Conservation (phyloP, 2,797 vertebrate species). For the Zalophus californianus region DNA sequence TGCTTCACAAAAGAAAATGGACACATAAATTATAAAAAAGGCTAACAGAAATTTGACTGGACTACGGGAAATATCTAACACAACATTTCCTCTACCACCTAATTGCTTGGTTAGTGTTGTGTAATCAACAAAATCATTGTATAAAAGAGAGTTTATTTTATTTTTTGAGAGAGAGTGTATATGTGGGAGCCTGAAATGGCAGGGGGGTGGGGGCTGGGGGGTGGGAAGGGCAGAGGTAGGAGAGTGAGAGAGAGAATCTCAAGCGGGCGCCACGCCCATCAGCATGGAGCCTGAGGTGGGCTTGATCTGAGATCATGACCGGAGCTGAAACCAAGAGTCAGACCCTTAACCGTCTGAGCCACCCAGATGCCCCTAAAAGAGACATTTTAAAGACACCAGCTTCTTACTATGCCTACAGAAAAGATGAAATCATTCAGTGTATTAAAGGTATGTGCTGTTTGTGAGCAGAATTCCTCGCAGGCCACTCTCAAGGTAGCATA, state of each 20-base stretch:
- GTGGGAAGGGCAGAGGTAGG: neutral
- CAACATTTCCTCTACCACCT: neutral
- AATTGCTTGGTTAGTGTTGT: neutral
- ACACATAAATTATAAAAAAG: neutral
- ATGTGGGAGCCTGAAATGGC: neutral
- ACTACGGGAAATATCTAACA: neutral
- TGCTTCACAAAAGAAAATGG: neutral
- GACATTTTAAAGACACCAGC: neutral
- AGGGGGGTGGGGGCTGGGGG: rapidly evolving
- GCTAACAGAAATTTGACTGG: neutral
- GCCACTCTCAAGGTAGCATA: neutral
- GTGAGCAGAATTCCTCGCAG: neutral
- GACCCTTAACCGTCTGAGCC: neutral
- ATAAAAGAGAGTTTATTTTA: neutral
- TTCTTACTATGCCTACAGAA: neutral
- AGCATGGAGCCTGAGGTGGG: neutral
- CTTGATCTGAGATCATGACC: neutral
- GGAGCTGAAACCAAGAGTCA: neutral
- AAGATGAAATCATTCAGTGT: neutral
- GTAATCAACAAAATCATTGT: neutral
- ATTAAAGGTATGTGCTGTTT: neutral
- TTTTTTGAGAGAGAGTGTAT: neutral
- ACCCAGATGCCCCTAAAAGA: neutral
- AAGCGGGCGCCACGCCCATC: neutral
- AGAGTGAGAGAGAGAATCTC: neutral